Conservation (phyloP, 2,797 vertebrate genomes). For the Lithobates sylvaticus region DNA sequence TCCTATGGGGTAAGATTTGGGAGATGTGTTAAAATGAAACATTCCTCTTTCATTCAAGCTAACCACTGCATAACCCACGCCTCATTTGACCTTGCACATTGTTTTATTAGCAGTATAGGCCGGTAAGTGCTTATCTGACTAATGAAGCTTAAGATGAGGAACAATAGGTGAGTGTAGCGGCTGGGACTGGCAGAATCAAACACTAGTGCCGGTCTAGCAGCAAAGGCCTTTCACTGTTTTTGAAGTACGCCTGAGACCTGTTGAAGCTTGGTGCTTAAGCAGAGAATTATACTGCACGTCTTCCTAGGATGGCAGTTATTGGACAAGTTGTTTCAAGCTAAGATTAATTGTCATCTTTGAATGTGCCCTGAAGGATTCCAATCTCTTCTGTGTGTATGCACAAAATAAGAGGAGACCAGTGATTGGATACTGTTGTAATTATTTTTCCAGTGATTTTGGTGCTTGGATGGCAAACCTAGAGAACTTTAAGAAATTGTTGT, state of each 20-base stretch:
- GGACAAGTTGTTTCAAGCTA: conserved; percentile 27
- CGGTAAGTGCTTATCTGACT: conserved; percentile 9
- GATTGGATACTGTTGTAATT: too few relatives aligned
- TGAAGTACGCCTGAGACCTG: conserved; percentile 34
- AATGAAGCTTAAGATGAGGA: conserved; percentile 18
- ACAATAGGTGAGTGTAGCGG: neutral
- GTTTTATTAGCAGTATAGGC: neutral
- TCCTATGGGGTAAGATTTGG: too few relatives aligned
- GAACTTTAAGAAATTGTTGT: too few relatives aligned
- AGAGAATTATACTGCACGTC: conserved; percentile 24
- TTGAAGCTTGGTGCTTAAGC: conserved; percentile 23
- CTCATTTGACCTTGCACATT: conserved; percentile 1
- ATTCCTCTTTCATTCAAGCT: neutral
- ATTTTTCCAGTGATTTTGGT: too few relatives aligned
- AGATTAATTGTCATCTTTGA: conserved; percentile 10
- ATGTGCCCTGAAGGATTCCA: conserved; percentile 7
- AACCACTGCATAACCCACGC: neutral
- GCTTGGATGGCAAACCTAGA: too few relatives aligned
- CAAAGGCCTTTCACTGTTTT: neutral
- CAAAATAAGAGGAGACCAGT: neutral
- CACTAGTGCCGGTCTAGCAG: neutral
- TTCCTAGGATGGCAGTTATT: conserved; percentile 19
- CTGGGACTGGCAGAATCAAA: neutral
- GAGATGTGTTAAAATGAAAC: too few relatives aligned
- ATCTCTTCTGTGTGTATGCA: neutral